Base-by-base conservation (phyloP, 2,113 vertebrate genomes). In the Spea multiplicata region DNA sequence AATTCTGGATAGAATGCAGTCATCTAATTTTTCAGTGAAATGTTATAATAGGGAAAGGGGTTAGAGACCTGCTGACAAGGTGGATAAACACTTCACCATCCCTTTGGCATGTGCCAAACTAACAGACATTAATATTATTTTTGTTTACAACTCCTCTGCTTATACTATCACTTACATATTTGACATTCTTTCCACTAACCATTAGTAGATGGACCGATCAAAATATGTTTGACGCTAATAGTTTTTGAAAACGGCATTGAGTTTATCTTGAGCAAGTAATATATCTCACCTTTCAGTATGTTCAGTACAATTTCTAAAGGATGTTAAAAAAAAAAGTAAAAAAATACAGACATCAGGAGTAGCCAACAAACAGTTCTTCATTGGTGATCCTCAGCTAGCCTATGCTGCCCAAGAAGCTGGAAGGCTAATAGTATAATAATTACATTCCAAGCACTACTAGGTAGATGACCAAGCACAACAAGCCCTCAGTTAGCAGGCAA, bases 11-110 rank as follows among this genome's bases (percentile, higher is more conserved):
- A 70, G 14, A 52, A 50, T 48, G 12, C 76, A 85, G 68, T 85
- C 85, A 87, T 84, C 87, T 85, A 87, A 89, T 88, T 89, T 85
- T 86, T 86, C 76, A 64, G 61, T 52, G 50, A 78, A 72, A 78
- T 71, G 8, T 14, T 55, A 65, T 48, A 72, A 72, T 66, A 44
- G 30, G 76, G 57, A 78, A 50, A 78, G 30, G 12, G 61, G 13
- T 17, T 53, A 72, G 76, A 64, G 47, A 72, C 65, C 68, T 71
- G 68, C 76, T 78, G 76, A 78, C 76, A 78, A 71, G 76, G 13
- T 65, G 69, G 76, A 72, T 78, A 78, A 78, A 78, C 76, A 72
- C 69, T 13, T 78, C 49, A 78, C 69, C 72, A 72, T 73, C 61
- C 66, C 13, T 66, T 78, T 78, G 76, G 76, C 76, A 72, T 72